phyloP scores from a whole-genome alignment of 2,888 invertebrate genomes.

The Xanthorhoe designata region DNA sequence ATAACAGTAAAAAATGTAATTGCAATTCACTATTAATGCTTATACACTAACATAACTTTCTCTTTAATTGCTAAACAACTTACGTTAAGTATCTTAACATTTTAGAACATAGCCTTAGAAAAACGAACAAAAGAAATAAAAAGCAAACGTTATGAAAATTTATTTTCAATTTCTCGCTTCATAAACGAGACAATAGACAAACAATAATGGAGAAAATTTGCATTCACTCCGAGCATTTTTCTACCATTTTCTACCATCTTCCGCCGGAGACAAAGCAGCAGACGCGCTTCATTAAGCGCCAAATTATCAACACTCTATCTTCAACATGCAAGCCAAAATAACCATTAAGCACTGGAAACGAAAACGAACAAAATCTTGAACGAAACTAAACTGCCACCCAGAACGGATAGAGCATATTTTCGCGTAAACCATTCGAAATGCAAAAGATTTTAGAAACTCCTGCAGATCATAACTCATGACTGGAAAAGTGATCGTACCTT shows the following conservation, averaged over 20 bases:
- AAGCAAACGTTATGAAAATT: constrained; percentile 45
- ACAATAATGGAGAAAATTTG: constrained; percentile 81
- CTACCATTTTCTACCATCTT: constrained; percentile 78
- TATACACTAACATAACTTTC: no score
- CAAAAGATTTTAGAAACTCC: constrained; percentile 67
- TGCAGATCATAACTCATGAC: constrained; percentile 75
- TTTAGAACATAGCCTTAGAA: constrained; percentile 2
- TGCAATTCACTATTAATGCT: background rate
- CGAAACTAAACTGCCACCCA: constrained; percentile 50
- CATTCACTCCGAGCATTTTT: constrained; percentile 78
- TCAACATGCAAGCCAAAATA: constrained; percentile 70
- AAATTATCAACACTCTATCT: constrained; percentile 79
- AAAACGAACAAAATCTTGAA: constrained; percentile 52
- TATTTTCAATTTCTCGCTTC: constrained; percentile 68
- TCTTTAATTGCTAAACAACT: background rate
- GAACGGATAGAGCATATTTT: constrained; percentile 66
- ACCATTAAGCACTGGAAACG: constrained; percentile 62
- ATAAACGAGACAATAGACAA: constrained; percentile 81
- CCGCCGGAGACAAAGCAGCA: constrained; percentile 72
- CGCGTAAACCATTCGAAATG: constrained; percentile 54
- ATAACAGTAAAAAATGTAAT: no score
- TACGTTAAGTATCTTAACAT: background rate
- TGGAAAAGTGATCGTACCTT: constrained; percentile 64
- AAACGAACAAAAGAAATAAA: constrained; percentile 46
- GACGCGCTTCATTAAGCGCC: constrained; percentile 81